phyloP scores from a whole-genome alignment of 2,797 vertebrate genomes.

The Eidolon dupreanum region DNA sequence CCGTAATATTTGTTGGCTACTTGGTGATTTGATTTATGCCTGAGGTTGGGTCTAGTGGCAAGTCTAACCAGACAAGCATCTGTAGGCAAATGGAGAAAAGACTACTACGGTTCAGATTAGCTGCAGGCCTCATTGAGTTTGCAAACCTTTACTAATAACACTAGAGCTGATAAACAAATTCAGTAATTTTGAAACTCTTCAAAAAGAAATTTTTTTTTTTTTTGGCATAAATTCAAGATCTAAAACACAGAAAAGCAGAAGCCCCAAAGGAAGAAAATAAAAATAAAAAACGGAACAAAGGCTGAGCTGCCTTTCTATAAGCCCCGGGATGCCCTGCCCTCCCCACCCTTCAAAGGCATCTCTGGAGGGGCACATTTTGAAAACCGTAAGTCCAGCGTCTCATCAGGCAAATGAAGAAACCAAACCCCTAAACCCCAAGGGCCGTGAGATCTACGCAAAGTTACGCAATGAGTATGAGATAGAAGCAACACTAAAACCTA shows the following conservation, averaged over 20 bases:
- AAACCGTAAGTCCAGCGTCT: neutral
- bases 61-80: neutral
- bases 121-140: neutral
- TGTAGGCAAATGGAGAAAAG: neutral
- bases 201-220: neutral
- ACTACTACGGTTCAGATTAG: neutral
- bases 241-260: slow-evolving; percentile 60
- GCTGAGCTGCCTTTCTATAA: neutral
- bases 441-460: neutral
- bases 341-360: neutral
- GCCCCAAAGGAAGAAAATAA: neutral
- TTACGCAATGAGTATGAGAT: neutral
- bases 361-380: neutral
- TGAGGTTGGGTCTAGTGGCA: neutral
- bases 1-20: neutral
- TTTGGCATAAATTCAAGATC: slow-evolving; percentile 33
- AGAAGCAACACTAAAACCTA: neutral
- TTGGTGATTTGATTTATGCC: slow-evolving; percentile 22
- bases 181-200: neutral
- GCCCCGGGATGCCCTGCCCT: neutral
- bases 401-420: neutral
- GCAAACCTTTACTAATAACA: neutral
- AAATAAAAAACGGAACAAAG: slow-evolving; percentile 55
- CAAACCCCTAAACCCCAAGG: neutral
- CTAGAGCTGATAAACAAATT: neutral